A percentile compares a stretch with the other conserved stretches of the same genome.
These are phyloP conservation scores for Molorchus minor DNA, from an alignment of 2,888 invertebrate species.

Conservation along the genomic window DNA sequence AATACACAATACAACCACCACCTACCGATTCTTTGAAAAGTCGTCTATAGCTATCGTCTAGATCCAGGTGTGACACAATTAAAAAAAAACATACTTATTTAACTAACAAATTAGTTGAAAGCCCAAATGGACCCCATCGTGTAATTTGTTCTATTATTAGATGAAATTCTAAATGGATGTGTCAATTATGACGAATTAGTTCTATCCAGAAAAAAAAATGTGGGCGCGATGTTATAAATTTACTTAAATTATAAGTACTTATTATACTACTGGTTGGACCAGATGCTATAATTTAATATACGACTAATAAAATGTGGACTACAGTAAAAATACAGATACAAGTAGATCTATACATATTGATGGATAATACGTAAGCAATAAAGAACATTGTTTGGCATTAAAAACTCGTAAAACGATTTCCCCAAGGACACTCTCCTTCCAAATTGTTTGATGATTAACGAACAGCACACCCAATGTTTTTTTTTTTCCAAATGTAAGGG, in stretches of 20 bases:
- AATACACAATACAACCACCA: conserved; percentile 3
- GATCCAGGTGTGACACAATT: conserved; percentile 14
- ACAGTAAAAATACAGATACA: too few species aligned
- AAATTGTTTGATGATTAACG: too few species aligned
- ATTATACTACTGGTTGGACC: conserved; percentile 3
- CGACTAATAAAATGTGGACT: too few species aligned
- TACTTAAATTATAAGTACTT: conserved; percentile 19
- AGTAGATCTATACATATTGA: too few species aligned
- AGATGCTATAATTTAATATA: conserved; percentile 13
- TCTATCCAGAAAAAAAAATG: conserved; percentile 9
- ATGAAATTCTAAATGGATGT: conserved; percentile 28
- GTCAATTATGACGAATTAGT: conserved; percentile 34
- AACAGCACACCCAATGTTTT: too few species aligned
- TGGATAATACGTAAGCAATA: too few species aligned
- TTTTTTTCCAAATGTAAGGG: not conserved
- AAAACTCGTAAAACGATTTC: too few species aligned
- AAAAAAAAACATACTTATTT: conserved; percentile 14
- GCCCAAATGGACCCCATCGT: conserved; percentile 7
- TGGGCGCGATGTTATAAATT: conserved; percentile 22
- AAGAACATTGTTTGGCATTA: too few species aligned
- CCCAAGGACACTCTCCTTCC: too few species aligned
- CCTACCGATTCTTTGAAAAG: conserved; percentile 10
- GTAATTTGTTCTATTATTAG: conserved; percentile 31
- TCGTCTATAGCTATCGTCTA: not conserved
- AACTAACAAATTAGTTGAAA: conserved; percentile 12